Evolutionary conservation across 2,888 invertebrate species (phyloP), one percentile per base, ranked within the genome.

Genomic region (Oxytorus armatus): DNA sequence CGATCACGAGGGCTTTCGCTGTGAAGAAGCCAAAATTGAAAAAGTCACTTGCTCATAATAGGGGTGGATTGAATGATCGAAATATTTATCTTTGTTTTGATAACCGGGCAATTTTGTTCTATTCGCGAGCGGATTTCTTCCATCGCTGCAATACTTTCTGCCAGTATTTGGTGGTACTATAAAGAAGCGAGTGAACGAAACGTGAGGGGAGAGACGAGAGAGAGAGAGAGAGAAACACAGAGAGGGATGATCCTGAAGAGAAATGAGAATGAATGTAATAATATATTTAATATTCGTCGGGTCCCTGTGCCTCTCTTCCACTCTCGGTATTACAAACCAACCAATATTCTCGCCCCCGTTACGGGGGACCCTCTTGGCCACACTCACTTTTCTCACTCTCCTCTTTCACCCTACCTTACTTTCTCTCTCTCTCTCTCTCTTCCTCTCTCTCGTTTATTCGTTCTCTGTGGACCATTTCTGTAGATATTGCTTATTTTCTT

Each of bases 261-360:
- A 90, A 91, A 91, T 89, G 90, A 90, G 90, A 91, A 91, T 90
- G 88, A 89, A 91, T 91, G 91, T 90, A 91, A 91, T 91, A 90
- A 91, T 90, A 91, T 90, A 91, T 91, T 91, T 90, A 91, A 91
- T 91, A 91, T 91, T 91, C 90, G 89, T 86, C 85, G 86, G 88
- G 86, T 88, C 88, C 87, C 88, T 85, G 85, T 86, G 42, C 70
- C 61, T 44, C 87, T 87, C 86, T 88, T 88, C 85, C 86, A 88
- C 89, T 90, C 90, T 87, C 88, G 87, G 89, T 89, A 90, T 90
- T 90, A 90, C 89, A 89, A 88, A 89, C 89, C 89, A 89, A 90
- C 90, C 90, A 90, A 90, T 90, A 90, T 90, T 88, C 90, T 89
- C 88, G 88, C 89, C 86, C 84, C 51, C 70, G 77, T 86, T 86